These are phyloP conservation scores for Bolinopsis microptera DNA, from an alignment of 37 sponge, comb jelly and placozoan genomes.

Conservation along the genomic window DNA sequence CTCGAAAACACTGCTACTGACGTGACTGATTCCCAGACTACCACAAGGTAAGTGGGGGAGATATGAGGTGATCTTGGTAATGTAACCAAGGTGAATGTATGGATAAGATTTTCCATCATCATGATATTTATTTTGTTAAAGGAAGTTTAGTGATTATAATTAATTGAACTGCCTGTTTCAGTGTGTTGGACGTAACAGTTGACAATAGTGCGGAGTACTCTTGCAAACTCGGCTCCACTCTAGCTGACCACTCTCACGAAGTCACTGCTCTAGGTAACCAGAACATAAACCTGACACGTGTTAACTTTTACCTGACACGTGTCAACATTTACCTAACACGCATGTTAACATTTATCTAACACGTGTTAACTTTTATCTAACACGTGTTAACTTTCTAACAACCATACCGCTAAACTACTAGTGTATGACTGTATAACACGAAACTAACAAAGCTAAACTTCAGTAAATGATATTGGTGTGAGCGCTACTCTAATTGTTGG, in stretches of 20 bases:
- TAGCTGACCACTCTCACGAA: neutral
- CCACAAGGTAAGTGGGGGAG: neutral
- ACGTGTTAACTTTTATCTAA: too few relatives aligned
- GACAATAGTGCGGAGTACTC: neutral
- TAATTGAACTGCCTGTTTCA: too few relatives aligned
- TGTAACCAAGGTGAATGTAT: too few relatives aligned
- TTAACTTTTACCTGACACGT: too few relatives aligned
- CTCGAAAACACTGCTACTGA: neutral
- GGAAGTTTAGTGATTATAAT: too few relatives aligned
- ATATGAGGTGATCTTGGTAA: too few relatives aligned
- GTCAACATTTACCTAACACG: too few relatives aligned
- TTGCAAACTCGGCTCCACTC: neutral
- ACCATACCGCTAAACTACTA: too few relatives aligned
- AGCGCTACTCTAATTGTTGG: neutral
- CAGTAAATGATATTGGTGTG: neutral
- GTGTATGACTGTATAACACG: neutral
- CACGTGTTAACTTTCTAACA: too few relatives aligned
- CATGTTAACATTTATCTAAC: too few relatives aligned
- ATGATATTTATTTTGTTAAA: too few relatives aligned
- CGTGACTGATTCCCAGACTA: neutral
- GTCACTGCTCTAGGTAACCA: conserved; percentile 30
- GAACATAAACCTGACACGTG: neutral
- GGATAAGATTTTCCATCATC: too few relatives aligned
- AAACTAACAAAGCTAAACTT: neutral
- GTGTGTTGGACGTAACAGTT: neutral